These are phyloP conservation scores for Capitella teleta DNA, from an alignment of 1,140 invertebrate species.

Conservation along the genomic window DNA sequence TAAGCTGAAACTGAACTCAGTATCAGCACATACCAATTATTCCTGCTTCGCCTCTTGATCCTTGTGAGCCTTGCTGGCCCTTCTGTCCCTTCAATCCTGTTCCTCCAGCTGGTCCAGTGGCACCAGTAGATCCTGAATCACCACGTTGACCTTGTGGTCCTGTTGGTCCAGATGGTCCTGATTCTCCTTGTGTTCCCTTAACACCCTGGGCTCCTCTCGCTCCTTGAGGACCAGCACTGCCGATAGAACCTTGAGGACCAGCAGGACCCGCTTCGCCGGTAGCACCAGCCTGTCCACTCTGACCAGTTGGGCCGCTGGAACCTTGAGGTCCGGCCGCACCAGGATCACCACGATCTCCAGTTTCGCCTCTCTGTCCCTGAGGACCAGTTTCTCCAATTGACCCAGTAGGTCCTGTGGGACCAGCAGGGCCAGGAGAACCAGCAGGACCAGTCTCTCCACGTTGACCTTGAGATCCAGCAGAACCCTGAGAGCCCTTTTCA, in stretches of 20 bases:
- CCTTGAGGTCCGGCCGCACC: conserved; percentile 1
- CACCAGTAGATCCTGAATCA: not conserved
- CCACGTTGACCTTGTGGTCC: too few relatives aligned
- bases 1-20: too few relatives aligned
- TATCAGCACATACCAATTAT: too few relatives aligned
- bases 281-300: conserved; percentile 7
- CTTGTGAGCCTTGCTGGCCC: not conserved
- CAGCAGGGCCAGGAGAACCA: too few relatives aligned
- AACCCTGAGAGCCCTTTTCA: not conserved
- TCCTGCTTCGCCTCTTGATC: not conserved
- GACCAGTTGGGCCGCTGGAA: conserved; percentile 2
- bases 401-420: conserved; percentile 1
- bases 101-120: too few relatives aligned
- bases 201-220: not conserved
- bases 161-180: too few relatives aligned
- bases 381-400: conserved; percentile 5
- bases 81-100: too few relatives aligned
- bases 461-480: conserved; percentile 6
- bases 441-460: conserved; percentile 14
- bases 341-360: not conserved
- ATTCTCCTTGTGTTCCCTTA: conserved; percentile 2
- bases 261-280: conserved; percentile 3
- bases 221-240: conserved; percentile 2
- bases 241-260: conserved; percentile 8
- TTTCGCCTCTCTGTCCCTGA: conserved; percentile 4